Evolutionary conservation across 1,140 invertebrate species (phyloP).

Genomic region (Tigriopus japonicus): DNA sequence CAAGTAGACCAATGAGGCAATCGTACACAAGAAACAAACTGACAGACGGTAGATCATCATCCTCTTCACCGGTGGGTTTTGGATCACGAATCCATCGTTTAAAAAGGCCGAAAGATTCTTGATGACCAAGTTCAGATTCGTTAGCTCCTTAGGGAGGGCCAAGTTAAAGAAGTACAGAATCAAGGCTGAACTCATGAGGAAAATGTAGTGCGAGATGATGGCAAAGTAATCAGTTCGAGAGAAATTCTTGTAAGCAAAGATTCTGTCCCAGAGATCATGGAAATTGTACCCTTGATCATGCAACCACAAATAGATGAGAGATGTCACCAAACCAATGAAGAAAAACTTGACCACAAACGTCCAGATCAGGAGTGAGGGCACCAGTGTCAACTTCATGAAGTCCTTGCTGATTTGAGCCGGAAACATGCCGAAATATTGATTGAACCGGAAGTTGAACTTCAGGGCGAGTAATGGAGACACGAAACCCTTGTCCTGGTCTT

Average conservation of each 20-base stretch:
- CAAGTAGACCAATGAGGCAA: neutral
- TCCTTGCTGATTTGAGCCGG: neutral
- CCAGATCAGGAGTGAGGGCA: neutral
- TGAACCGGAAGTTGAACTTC: neutral
- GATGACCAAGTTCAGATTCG: neutral
- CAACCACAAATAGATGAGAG: neutral
- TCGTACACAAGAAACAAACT: neutral
- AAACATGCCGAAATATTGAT: neutral
- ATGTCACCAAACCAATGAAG: neutral
- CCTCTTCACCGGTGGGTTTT: neutral
- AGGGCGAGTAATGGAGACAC: neutral
- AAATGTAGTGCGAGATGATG: neutral
- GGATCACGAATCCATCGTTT: neutral
- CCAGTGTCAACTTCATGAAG: neutral
- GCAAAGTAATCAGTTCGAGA: neutral
- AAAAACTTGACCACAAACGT: neutral
- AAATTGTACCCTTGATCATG: too few relatives aligned
- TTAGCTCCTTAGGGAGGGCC: neutral
- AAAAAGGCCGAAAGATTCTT: neutral
- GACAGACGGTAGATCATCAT: neutral
- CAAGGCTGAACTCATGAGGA: neutral
- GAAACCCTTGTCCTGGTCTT: neutral
- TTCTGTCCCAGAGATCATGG: too few relatives aligned
- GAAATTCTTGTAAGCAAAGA: neutral
- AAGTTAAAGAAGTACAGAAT: neutral